Conservation (phyloP, 2,113 vertebrate species). For the Alethe castanea region DNA sequence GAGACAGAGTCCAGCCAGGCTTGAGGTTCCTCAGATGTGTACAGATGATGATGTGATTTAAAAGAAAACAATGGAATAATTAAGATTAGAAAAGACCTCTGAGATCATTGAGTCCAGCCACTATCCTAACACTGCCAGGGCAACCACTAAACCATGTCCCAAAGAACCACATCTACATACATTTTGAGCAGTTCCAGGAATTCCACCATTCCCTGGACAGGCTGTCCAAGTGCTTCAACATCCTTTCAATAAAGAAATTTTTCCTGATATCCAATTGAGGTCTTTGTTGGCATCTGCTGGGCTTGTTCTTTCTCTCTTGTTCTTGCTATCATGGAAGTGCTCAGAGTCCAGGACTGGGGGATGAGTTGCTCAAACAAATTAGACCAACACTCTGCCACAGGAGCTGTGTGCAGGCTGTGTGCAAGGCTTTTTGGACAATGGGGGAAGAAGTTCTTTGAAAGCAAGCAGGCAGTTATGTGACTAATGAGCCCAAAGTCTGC, state of each 20-base stretch:
- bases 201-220: not conserved
- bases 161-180: accelerated
- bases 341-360: not conserved
- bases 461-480: not conserved
- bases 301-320: not conserved
- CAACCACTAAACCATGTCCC: not conserved
- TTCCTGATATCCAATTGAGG: not conserved
- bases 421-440: not conserved
- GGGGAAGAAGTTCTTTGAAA: not conserved
- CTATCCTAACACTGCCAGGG: not conserved
- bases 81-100: not conserved
- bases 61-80: not conserved
- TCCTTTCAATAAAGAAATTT: not conserved
- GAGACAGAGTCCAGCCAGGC: not conserved
- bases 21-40: not conserved
- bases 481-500: not conserved
- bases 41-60: not conserved
- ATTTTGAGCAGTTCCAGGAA: not conserved
- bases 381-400: not conserved
- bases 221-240: not conserved
- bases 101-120: not conserved
- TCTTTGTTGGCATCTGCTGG: not conserved
- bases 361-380: not conserved
- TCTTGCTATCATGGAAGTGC: not conserved
- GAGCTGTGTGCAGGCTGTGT: not conserved